phyloP scores from a whole-genome alignment of 1,140 invertebrate genomes.

The Arion vulgaris region DNA sequence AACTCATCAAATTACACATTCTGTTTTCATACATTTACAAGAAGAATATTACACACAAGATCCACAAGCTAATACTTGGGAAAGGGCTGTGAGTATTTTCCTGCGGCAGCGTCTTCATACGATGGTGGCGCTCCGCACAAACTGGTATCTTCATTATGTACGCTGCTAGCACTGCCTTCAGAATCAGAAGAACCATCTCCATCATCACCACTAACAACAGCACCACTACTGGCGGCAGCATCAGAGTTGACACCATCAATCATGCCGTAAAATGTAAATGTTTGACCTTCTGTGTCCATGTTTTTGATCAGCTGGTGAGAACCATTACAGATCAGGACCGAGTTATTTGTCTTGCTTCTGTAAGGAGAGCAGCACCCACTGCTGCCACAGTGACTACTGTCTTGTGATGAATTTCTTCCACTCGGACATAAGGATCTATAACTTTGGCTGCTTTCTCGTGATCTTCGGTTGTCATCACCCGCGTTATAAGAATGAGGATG shows the following conservation, averaged over 20 bases:
- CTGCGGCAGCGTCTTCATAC: constrained; percentile 24
- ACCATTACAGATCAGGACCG: neutral
- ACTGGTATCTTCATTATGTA: neutral
- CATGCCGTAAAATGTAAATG: constrained; percentile 3
- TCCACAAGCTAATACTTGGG: too few species aligned
- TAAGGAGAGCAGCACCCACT: constrained; percentile 3
- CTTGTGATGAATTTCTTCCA: constrained; percentile 15
- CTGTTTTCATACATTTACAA: neutral
- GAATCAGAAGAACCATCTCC: neutral
- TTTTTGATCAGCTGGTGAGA: neutral
- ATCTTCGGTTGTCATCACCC: constrained; percentile 13
- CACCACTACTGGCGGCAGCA: neutral
- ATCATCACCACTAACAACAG: neutral
- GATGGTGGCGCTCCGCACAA: neutral
- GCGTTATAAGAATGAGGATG: neutral
- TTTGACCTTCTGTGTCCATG: constrained; percentile 8
- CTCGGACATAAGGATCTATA: neutral
- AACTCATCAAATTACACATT: too few species aligned
- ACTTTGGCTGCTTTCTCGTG: neutral
- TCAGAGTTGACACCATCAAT: neutral
- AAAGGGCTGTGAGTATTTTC: neutral
- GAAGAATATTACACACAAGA: too few species aligned
- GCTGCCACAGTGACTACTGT: neutral
- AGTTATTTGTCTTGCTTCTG: neutral
- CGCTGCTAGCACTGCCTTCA: neutral